Percentiles rank a stretch among this genome's conserved stretches.
These are phyloP conservation scores for Apodemus speciosus DNA, from an alignment of 2,113 vertebrate genomes.

Conservation along the genomic window DNA sequence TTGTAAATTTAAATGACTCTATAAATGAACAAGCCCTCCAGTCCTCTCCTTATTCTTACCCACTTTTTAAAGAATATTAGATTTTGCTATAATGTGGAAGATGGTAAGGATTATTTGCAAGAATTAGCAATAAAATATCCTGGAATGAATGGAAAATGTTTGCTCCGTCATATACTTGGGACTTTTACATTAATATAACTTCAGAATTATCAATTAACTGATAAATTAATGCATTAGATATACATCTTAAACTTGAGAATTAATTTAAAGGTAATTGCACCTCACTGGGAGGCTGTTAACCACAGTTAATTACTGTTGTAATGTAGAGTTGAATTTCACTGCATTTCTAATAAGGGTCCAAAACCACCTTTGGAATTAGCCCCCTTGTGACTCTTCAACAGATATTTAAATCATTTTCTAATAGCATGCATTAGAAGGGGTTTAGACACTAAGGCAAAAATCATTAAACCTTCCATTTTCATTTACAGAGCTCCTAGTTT, in stretches of 20 bases:
- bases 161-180: background rate
- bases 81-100: conserved; percentile 38
- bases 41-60: conserved; percentile 43
- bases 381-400: conserved; percentile 60
- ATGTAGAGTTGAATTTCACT: conserved; percentile 69
- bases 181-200: conserved; percentile 58
- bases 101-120: conserved; percentile 60
- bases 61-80: conserved; percentile 14
- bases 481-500: conserved; percentile 68
- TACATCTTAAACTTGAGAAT: conserved; percentile 66
- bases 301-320: conserved; percentile 75
- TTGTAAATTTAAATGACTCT: conserved; percentile 65
- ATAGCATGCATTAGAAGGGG: conserved; percentile 49
- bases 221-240: conserved; percentile 66
- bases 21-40: conserved; percentile 60
- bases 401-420: conserved; percentile 80
- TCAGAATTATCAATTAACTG: conserved; percentile 68
- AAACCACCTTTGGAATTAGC: conserved; percentile 65
- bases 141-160: conserved; percentile 55
- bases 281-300: conserved; percentile 65
- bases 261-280: conserved; percentile 74
- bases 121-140: conserved; percentile 45
- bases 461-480: conserved; percentile 70
- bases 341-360: conserved; percentile 75
- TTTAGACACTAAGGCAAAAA: conserved; percentile 76